Conservation (phyloP, 2,113 vertebrate species). For the Myxocyprinus asiaticus region DNA sequence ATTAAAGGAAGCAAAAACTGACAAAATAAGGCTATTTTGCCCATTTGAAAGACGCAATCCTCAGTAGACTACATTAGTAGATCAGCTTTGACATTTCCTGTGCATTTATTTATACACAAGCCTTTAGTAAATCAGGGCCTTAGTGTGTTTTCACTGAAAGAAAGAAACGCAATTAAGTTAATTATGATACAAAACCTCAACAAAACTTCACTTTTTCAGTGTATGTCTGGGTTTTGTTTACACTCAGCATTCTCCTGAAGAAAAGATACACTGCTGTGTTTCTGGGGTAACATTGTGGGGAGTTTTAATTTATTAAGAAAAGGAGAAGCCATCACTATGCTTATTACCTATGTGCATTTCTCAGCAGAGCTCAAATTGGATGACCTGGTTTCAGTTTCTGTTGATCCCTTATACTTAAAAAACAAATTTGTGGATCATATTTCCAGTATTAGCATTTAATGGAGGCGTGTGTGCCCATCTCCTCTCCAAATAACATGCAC, state of each 20-base stretch:
- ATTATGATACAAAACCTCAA: too few relatives aligned
- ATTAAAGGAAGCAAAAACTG: too few relatives aligned
- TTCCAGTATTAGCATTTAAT: conserved; percentile 47
- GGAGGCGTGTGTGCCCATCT: conserved; percentile 13
- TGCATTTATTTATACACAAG: too few relatives aligned
- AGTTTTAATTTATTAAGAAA: neutral
- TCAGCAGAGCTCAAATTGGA: conserved; percentile 23
- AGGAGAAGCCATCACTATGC: conserved; percentile 33
- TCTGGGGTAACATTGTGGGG: neutral
- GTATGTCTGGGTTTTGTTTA: neutral
- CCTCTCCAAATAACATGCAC: conserved; percentile 35
- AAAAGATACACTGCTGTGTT: neutral
- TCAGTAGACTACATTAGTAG: too few relatives aligned
- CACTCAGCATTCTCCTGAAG: neutral
- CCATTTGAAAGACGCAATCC: too few relatives aligned
- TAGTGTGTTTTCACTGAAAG: too few relatives aligned
- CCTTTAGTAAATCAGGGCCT: too few relatives aligned
- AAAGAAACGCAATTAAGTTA: too few relatives aligned
- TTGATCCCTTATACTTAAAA: conserved; percentile 42
- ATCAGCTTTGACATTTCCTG: too few relatives aligned
- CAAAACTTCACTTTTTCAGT: neutral
- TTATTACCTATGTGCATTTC: conserved; percentile 29
- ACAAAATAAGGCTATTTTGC: too few relatives aligned
- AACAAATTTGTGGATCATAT: conserved; percentile 50
- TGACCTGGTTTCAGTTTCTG: conserved; percentile 24